phyloP scores from a whole-genome alignment of 2,113 vertebrate genomes.

The Notarius lentiginosus region DNA sequence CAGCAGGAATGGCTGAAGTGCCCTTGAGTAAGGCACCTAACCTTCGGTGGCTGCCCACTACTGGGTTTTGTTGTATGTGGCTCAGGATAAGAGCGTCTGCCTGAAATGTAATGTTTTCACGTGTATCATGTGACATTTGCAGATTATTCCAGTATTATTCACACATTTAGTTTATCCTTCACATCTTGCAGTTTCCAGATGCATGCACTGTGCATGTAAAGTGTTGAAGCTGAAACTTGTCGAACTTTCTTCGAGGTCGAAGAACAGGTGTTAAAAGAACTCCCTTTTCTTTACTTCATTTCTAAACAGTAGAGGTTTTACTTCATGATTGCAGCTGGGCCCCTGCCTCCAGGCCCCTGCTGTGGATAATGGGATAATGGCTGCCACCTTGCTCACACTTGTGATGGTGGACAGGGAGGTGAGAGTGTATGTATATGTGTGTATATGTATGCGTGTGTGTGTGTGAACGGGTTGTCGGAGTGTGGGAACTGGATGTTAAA shows the following conservation, averaged over 20 bases:
- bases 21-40: too few species aligned
- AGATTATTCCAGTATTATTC: background rate
- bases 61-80: too few species aligned
- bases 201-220: background rate
- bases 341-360: constrained; percentile 58
- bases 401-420: constrained; percentile 51
- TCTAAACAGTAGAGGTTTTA: constrained; percentile 35
- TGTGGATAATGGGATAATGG: constrained; percentile 76
- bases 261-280: constrained; percentile 27
- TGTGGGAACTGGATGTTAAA: constrained; percentile 16
- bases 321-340: constrained; percentile 47
- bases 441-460: background rate
- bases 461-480: background rate
- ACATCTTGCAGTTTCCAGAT: background rate
- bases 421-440: background rate
- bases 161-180: background rate
- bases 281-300: constrained; percentile 4
- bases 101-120: too few species aligned
- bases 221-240: background rate
- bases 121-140: background rate
- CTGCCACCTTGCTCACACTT: constrained; percentile 74
- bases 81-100: too few species aligned
- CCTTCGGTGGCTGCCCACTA: too few species aligned
- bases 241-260: constrained; percentile 2
- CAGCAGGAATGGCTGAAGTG: too few species aligned